phyloP scores from a whole-genome alignment of 2,797 vertebrate species.

The Myotis planiceps region DNA sequence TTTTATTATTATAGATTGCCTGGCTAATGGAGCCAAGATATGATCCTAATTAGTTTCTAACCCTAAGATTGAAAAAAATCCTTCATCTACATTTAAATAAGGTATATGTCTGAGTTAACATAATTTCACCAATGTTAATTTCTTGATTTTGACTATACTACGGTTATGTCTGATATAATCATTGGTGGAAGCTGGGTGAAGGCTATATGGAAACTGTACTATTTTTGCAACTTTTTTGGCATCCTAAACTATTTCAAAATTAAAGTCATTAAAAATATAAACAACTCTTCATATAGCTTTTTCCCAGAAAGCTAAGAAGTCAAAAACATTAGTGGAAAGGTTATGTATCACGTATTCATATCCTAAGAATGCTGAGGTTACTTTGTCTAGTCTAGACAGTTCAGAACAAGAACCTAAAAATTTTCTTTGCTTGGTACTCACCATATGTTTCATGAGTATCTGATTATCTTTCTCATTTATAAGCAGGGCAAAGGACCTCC shows the following conservation, averaged over 20 bases:
- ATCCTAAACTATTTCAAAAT: conserved; percentile 20
- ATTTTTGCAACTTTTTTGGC: neutral
- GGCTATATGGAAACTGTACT: neutral
- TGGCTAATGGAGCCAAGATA: conserved; percentile 45
- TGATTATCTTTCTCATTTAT: neutral
- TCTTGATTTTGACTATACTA: neutral
- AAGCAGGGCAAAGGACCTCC: neutral
- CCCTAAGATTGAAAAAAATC: neutral
- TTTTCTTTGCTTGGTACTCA: neutral
- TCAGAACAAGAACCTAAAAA: neutral
- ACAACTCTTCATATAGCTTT: neutral
- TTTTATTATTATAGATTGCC: neutral
- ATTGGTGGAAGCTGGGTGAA: neutral
- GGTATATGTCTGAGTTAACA: neutral
- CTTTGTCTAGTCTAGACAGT: neutral
- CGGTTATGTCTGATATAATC: neutral
- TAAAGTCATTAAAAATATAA: neutral
- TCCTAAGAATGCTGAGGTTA: neutral
- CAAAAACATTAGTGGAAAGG: neutral
- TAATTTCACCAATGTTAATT: neutral
- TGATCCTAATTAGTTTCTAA: conserved; percentile 57
- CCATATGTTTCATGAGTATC: neutral
- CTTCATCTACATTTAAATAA: conserved; percentile 8
- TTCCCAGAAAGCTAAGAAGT: neutral
- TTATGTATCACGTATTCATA: neutral